Evolutionary conservation across 2,797 vertebrate species (phyloP).

Genomic region (Schizopygopsis malacanthus): DNA sequence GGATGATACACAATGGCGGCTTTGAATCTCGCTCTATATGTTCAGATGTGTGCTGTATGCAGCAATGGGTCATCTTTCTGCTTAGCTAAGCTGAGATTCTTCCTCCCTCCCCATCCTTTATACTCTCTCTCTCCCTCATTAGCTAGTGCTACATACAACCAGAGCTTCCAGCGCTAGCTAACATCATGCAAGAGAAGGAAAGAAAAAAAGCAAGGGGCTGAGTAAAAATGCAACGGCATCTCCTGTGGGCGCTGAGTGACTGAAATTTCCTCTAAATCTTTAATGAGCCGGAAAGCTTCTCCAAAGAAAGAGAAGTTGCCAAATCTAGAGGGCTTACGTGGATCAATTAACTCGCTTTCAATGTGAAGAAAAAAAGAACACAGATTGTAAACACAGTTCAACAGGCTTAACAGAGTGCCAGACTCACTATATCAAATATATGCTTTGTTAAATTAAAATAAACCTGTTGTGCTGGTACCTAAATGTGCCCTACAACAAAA

Average conservation of each 20-base stretch:
- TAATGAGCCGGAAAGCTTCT: constrained; percentile 81
- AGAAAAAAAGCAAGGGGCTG: constrained; percentile 62
- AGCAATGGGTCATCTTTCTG: constrained; percentile 60
- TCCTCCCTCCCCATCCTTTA: constrained; percentile 35
- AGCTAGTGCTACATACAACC: constrained; percentile 53
- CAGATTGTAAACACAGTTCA: constrained; percentile 51
- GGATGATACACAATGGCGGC: constrained; percentile 2
- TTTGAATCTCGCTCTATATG: neutral
- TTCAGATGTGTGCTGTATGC: constrained; percentile 45
- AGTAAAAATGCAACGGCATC: constrained; percentile 77
- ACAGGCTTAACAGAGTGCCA: constrained; percentile 51
- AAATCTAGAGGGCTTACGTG: constrained; percentile 70
- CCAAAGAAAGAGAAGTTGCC: constrained; percentile 70
- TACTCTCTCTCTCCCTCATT: constrained; percentile 55
- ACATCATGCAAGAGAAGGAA: constrained; percentile 56
- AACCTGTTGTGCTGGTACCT: neutral
- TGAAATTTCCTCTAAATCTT: constrained; percentile 83
- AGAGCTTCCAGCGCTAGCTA: constrained; percentile 60
- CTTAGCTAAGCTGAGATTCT: constrained; percentile 63
- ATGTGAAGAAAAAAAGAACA: constrained; percentile 32
- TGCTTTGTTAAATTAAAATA: constrained; percentile 29
- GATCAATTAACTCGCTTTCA: constrained; percentile 59
- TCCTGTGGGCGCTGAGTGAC: constrained; percentile 83
- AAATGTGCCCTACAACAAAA: neutral
- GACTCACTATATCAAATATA: constrained; percentile 53